A percentile compares a stretch with the other conserved stretches of the same genome.
Evolutionary conservation across 2,888 invertebrate species (phyloP).

Genomic region (Carcina quercana): DNA sequence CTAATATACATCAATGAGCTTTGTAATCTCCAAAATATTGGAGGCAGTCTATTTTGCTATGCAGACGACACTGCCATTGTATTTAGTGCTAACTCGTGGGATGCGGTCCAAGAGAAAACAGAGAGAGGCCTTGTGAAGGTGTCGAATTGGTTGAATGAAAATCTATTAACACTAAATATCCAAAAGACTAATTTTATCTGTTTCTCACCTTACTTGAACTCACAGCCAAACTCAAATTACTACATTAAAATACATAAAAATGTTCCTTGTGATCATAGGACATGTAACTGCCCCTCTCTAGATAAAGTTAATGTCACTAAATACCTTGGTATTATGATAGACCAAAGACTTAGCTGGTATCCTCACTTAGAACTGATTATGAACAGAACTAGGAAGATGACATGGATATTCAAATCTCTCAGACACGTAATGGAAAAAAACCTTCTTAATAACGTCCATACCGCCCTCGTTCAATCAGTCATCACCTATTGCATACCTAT

Average conservation of each 20-base stretch:
- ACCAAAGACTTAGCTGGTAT: slow-evolving; percentile 8
- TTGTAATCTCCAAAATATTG: slow-evolving; percentile 5
- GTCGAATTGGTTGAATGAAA: slow-evolving; percentile 6
- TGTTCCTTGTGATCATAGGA: not conserved
- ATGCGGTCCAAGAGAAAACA: slow-evolving; percentile 1
- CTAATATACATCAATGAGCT: slow-evolving; percentile 13
- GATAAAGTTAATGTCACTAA: slow-evolving; percentile 5
- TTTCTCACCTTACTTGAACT: not conserved
- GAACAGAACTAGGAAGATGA: slow-evolving; percentile 7
- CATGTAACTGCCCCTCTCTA: slow-evolving; percentile 3
- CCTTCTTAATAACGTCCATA: not conserved
- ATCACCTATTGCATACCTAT: not conserved
- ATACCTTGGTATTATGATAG: slow-evolving; percentile 9
- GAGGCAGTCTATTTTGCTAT: slow-evolving; percentile 9
- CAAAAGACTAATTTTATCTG: slow-evolving; percentile 5
- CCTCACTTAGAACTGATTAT: slow-evolving; percentile 6
- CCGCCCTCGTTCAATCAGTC: not conserved
- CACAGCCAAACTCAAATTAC: not conserved
- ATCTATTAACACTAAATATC: slow-evolving; percentile 12
- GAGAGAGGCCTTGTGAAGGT: slow-evolving; percentile 7
- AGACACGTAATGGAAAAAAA: slow-evolving; percentile 8
- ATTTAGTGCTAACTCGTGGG: slow-evolving; percentile 9
- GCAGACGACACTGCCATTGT: slow-evolving; percentile 12
- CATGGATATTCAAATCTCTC: slow-evolving; percentile 9
- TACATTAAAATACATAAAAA: not conserved